These are phyloP conservation scores for Prunella himalayana DNA, from an alignment of 2,113 vertebrate species.

Conservation along the genomic window DNA sequence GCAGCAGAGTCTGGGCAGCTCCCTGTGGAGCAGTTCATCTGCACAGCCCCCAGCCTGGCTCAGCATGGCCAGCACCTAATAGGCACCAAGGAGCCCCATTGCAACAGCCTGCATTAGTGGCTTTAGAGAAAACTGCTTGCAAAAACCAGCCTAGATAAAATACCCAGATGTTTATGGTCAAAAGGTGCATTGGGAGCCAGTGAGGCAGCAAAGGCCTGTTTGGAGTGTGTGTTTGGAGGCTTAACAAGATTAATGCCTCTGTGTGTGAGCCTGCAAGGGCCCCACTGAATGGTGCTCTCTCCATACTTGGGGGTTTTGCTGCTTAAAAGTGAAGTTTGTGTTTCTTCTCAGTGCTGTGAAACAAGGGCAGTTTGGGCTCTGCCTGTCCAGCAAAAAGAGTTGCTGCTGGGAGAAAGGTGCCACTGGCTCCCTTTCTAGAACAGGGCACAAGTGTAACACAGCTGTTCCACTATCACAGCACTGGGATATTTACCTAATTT, in stretches of 20 bases:
- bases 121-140: constrained; percentile 35
- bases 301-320: background rate
- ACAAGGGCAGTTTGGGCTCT: background rate
- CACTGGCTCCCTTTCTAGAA: background rate
- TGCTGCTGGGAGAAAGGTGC: background rate
- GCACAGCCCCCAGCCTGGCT: background rate
- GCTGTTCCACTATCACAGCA: accelerated
- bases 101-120: background rate
- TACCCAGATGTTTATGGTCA: constrained; percentile 52
- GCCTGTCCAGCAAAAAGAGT: background rate
- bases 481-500: background rate
- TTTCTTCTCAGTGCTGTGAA: background rate
- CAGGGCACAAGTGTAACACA: background rate
- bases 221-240: background rate
- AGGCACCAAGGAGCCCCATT: background rate
- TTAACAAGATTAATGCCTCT: constrained; percentile 6
- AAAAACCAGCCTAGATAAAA: constrained; percentile 49
- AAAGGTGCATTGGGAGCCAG: constrained; percentile 44
- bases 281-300: background rate
- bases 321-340: background rate
- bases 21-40: background rate
- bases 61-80: constrained; percentile 11
- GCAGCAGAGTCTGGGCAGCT: background rate
- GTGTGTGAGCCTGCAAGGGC: background rate
- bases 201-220: constrained; percentile 32